Evolutionary conservation across 2,113 vertebrate genomes (phyloP).

Genomic region (Cygnus atratus): DNA sequence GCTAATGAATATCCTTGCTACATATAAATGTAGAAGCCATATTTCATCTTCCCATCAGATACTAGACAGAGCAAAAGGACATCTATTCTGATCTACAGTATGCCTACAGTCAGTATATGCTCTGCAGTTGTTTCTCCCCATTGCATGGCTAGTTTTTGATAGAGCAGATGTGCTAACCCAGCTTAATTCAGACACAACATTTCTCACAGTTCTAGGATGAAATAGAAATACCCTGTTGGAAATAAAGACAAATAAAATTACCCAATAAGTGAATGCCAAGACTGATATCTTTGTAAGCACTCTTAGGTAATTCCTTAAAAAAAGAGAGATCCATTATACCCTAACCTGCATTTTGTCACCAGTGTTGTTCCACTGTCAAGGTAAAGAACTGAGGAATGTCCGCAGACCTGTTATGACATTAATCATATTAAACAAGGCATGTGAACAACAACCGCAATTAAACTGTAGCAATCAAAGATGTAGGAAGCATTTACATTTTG

Average conservation of each 20-base stretch:
- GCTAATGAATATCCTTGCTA: background rate
- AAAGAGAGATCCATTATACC: conserved; percentile 51
- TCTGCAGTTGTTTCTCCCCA: background rate
- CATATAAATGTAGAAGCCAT: background rate
- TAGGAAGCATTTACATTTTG: conserved; percentile 51
- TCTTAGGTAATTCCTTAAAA: conserved; percentile 56
- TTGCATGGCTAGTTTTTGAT: background rate
- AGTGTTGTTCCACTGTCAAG: conserved; percentile 73
- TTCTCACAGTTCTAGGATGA: background rate
- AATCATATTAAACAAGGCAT: conserved; percentile 66
- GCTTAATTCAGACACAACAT: background rate
- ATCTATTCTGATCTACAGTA: background rate
- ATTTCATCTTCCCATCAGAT: background rate
- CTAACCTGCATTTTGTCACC: conserved; percentile 74
- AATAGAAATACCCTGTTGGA: background rate
- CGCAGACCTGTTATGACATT: conserved; percentile 62
- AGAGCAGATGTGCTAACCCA: background rate
- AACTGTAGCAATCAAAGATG: conserved; percentile 50
- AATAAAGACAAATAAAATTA: conserved; percentile 34
- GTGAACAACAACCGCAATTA: conserved; percentile 65
- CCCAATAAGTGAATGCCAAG: background rate
- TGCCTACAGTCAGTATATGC: background rate
- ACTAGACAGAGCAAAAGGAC: background rate
- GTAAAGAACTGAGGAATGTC: conserved; percentile 66
- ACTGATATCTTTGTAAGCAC: conserved; percentile 13